phyloP scores from a whole-genome alignment of 2,113 vertebrate species.

The Oenanthe oenanthe region DNA sequence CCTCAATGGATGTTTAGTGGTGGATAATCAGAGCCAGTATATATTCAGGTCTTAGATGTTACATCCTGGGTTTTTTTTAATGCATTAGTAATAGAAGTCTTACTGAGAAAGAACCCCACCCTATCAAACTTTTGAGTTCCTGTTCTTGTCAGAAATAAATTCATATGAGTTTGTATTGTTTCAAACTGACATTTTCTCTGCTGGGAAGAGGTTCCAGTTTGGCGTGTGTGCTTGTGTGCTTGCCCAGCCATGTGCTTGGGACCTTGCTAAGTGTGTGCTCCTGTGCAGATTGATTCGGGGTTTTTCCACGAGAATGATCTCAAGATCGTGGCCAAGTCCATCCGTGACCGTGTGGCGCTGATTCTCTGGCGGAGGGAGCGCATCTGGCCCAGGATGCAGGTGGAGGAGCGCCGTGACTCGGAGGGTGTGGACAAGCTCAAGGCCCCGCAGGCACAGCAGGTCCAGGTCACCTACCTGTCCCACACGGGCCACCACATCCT shows the following conservation, averaged over 20 bases:
- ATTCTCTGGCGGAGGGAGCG: constrained; percentile 93
- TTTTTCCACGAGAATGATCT: constrained; percentile 95
- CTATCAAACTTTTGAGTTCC: neutral
- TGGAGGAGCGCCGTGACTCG: constrained; percentile 62
- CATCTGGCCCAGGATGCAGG: constrained; percentile 78
- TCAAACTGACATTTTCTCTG: neutral
- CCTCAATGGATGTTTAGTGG: neutral
- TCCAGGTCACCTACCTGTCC: constrained; percentile 78
- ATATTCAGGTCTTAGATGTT: neutral
- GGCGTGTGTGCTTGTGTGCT: fast-evolving
- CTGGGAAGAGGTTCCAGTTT: neutral
- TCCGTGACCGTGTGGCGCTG: constrained; percentile 91
- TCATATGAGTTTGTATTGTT: fast-evolving
- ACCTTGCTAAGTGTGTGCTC: neutral
- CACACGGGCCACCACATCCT: constrained; percentile 66
- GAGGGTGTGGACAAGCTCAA: constrained; percentile 73
- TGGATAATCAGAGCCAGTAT: neutral
- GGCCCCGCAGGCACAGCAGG: constrained; percentile 74
- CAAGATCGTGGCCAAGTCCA: constrained; percentile 95
- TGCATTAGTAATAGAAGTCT: neutral
- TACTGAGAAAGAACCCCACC: neutral
- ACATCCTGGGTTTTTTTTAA: neutral
- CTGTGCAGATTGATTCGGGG: constrained; percentile 90
- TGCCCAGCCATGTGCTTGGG: fast-evolving
- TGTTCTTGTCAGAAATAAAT: neutral